Base-by-base conservation (phyloP, 2,888 invertebrate species). In the Brenthis ino region DNA sequence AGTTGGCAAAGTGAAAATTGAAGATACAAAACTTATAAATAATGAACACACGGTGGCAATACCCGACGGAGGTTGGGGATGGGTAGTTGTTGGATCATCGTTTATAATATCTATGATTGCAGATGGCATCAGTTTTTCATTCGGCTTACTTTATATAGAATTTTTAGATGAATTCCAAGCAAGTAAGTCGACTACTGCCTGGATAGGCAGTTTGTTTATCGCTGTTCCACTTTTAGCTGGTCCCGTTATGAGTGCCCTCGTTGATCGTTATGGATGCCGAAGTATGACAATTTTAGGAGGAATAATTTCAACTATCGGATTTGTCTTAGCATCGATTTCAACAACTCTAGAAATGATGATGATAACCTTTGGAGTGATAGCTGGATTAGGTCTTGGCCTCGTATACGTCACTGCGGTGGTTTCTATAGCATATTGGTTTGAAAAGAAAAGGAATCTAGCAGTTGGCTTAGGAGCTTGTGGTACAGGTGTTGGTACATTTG, bases 51-150 rank as follows among this genome's bases (percentile, higher is more conserved):
- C 93, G 76, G 93, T 94, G 0, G 93, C 92, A 55, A 95, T 96
- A 57, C 97, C 97, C 0, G 97, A 97, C 77, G 97, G 97, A 1
- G 97, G 96, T 2, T 97, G 96, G 96, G 97, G 97, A 11, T 98
- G 98, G 98, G 94, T 97, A 24, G 96, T 99, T 1, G 98, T 99
- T 0, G 85, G 96, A 53, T 96, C 98, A 4, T 97, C 98, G 0
- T 95, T 99, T 75, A 84, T 97, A 55, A 95, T 98, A 68, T 98
- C 98, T 24, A 95, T 98, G 91, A 96, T 99, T 61, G 97, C 98
- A 53, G 99, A 99, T 85, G 99, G 99, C 0, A 95, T 98, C 68
- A 97, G 97, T 64, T 98, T 98, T 85, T 97, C 98, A 1, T 98
- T 98, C 84, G 99, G 99, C 0, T 92, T 98, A 20, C 93, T 99